Evolutionary conservation across 2,797 vertebrate species (phyloP), one percentile per base, ranked within the genome.

Genomic region (Darevskia mixta): DNA sequence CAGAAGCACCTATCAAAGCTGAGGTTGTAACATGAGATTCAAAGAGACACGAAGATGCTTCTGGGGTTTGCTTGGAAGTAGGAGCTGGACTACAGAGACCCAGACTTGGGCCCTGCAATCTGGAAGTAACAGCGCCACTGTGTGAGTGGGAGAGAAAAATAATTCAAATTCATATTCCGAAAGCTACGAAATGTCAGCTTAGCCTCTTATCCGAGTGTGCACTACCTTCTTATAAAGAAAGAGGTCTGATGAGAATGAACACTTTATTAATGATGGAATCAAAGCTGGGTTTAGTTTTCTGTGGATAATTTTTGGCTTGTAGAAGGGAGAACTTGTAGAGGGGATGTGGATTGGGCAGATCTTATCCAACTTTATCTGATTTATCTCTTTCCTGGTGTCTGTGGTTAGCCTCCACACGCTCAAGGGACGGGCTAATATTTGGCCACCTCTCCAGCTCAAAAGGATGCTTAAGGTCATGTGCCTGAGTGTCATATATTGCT

Each of bases 131-230:
- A 49, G 45, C 58, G 10, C 58, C 58, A 87, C 78, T 87, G 83
- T 23, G 49, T 29, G 2, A 78, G 88, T 66, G 72, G 87, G 55
- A 88, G 71, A 25, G 89, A 10, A 90, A 32, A 66, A 86, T 55
- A 73, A 58, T 38, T 58, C 32, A 83, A 69, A 49, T 69, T 29
- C 67, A 77, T 25, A 9, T 77, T 77, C 27, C 66, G 49, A n/a
- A 73, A 58, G 38, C n/a, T 75, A 20, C 58, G 45, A 29, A 49
- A 73, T 58, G 29, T 45, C 18, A n/a, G 66, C 20, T 49, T 32
- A 72, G 32, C 49, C 27, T 58, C 17, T 55, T 32, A 79, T 55
- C n/a, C 17, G 2, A 61, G 73, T 5, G 15, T 84, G 25, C 32
- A 4, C 6, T 79, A 3, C 18, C 55, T 32, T 41, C 32, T 73